Conservation (phyloP, 1,140 invertebrate genomes). For the Akabosia matsudoensis region DNA sequence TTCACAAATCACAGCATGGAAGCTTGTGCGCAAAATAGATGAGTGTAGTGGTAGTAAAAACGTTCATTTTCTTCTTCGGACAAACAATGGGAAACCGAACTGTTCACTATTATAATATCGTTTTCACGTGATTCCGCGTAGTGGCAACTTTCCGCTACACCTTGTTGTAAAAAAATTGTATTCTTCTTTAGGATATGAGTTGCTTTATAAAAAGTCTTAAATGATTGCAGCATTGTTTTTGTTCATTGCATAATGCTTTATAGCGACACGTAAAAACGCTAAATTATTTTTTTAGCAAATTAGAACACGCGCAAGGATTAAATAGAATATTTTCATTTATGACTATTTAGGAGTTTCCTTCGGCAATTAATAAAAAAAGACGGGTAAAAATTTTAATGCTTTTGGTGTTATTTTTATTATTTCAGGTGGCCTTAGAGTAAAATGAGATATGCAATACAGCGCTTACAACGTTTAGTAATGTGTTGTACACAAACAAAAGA, state of each 20-base stretch:
- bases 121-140: neutral
- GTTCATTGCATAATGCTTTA: too few relatives aligned
- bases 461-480: too few relatives aligned
- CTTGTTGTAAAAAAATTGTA: too few relatives aligned
- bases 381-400: too few relatives aligned
- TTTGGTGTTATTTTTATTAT: neutral
- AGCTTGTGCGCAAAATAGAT: neutral
- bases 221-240: too few relatives aligned
- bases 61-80: neutral
- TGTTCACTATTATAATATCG: neutral
- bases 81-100: neutral
- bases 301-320: neutral
- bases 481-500: too few relatives aligned
- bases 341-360: too few relatives aligned
- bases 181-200: too few relatives aligned
- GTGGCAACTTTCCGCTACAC: neutral
- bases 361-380: too few relatives aligned
- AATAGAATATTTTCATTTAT: neutral
- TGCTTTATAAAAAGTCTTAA: too few relatives aligned
- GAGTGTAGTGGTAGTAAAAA: neutral
- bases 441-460: too few relatives aligned
- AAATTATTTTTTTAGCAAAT: neutral
- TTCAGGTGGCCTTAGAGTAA: conserved; percentile 18
- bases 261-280: neutral
- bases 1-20: neutral